Evolutionary conservation across 2,888 invertebrate species (phyloP), one percentile per base, ranked within the genome.

Genomic region (Papilio elwesi): DNA sequence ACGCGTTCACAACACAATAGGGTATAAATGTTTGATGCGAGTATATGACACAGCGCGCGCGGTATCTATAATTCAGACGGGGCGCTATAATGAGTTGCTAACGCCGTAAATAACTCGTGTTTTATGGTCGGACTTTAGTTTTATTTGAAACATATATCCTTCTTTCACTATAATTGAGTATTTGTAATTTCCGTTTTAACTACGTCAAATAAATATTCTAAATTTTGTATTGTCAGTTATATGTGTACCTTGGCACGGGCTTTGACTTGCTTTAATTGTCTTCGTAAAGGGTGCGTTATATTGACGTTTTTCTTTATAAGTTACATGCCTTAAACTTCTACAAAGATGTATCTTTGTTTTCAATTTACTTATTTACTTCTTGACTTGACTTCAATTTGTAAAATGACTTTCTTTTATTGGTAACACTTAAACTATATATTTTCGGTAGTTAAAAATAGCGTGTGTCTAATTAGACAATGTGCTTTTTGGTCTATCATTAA

Each of bases 31-130:
- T 64, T 49, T 48, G 59, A 62, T 68, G 51, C 38, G 43, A 71
- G 48, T 51, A 36, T 52, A 53, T 15, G 53, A 67, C 48, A 62
- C 36, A 11, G 52, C 26, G 9, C 47, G n/a, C 26, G 64, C 48
- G 55, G 70, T 65, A 36, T 55, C 72, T 48, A 63, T 63, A 72
- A 64, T 72, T 67, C 63, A 63, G 68, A 68, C 72, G 38, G 53
- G 38, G 57, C 15, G 43, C 70, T 63, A 64, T 72, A 72, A 72
- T 72, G 64, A 72, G 55, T 68, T 68, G 68, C 68, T 72, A 68
- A 72, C 36, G 68, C 72, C 72, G 68, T 72, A 72, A 72, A 72
- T 72, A 72, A 72, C 72, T 68, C 63, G 15, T 63, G 55, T 64
- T 68, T 72, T 68, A 72, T 68, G 55, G 15, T 26, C 63, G n/a